These are phyloP conservation scores for Archivesica marissinica DNA, from an alignment of 1,140 invertebrate species.

Conservation along the genomic window DNA sequence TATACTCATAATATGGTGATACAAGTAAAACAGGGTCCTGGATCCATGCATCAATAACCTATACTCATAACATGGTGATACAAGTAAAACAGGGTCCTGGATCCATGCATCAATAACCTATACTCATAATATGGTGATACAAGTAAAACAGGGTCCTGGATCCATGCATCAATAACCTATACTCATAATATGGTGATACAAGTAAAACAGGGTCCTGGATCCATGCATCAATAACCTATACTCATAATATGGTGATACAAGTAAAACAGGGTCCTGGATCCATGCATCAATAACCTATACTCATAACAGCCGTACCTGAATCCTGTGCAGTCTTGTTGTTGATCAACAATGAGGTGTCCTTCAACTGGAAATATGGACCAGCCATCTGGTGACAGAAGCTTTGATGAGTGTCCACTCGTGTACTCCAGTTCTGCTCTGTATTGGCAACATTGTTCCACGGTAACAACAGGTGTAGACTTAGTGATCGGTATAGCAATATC, in stretches of 20 bases:
- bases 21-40: no score
- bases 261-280: neutral
- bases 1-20: no score
- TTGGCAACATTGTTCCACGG: constrained; percentile 85
- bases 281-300: neutral
- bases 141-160: no score
- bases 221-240: no score
- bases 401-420: constrained; percentile 79
- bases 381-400: constrained; percentile 82
- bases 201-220: no score
- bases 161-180: no score
- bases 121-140: no score
- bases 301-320: constrained; percentile 78
- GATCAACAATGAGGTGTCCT: constrained; percentile 69
- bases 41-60: no score
- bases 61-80: no score
- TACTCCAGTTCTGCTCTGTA: constrained; percentile 85
- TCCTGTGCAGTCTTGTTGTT: constrained; percentile 79
- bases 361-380: constrained; percentile 79
- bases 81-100: no score
- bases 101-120: no score
- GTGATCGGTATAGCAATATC: constrained; percentile 85
- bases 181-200: no score
- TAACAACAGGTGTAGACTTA: constrained; percentile 86
- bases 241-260: neutral